Evolutionary conservation across 2,888 invertebrate genomes (phyloP), one percentile per base, ranked within the genome.

Genomic region (Limnephilus lunatus): DNA sequence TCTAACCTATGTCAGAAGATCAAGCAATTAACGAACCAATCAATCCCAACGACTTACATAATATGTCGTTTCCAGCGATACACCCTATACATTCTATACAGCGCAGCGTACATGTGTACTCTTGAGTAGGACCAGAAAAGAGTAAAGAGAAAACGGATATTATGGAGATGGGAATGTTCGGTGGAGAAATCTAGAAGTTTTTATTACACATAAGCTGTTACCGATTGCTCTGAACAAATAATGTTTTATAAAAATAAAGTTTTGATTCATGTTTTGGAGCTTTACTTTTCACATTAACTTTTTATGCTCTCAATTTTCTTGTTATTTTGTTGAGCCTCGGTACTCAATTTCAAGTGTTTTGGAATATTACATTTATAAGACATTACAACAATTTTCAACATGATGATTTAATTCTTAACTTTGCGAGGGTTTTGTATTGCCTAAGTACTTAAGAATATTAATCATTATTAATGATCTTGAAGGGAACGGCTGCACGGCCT

Each of bases 181-280:
- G n/a, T 5, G 30, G n/a, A 44, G n/a, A 86, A 86, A 39, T 86
- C 35, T 1, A 83, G 35, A 83, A 83, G 35, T 83, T 83, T 83
- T 83, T 86, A 44, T 86, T 86, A 15, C 30, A 86, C 44, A 14
- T 30, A 86, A 86, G 86, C 86, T 44, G 86, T 44, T 35, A 86
- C 44, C 15, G 11, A 35, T 83, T 83, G 83, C 68, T 68, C 68
- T 5, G 25, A 68, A 68, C 25, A 25, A 68, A 68, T 68, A 68
- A 68, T 68, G 68, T 68, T 68, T 68, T 25, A n/a, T 5, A 68
- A 68, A 68, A 68, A 68, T n/a, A 68, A 68, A 68, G 9, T 68
- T 68, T 68, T n/a, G 68, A 68, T 68, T n/a, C 68, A 68, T 68
- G 25, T n/a, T 5, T 9, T 9, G 68, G 25, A 68, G 25, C 68